Evolutionary conservation across 2,797 vertebrate genomes (phyloP).

Genomic region (Chiloscyllium punctatum): DNA sequence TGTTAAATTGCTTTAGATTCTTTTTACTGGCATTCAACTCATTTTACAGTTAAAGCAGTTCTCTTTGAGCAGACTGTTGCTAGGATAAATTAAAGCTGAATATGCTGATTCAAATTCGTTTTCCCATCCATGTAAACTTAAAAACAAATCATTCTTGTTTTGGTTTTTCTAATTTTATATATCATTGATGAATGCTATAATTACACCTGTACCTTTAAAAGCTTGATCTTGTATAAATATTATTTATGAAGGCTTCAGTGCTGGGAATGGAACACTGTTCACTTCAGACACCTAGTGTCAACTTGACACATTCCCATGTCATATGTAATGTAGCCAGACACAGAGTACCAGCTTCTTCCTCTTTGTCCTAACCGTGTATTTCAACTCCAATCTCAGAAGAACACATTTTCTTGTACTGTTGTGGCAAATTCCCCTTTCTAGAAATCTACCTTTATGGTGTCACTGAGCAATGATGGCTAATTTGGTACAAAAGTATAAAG

Average conservation of each 20-base stretch:
- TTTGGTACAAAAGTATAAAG: neutral
- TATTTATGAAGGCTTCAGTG: neutral
- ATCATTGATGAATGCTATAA: neutral
- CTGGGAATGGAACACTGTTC: neutral
- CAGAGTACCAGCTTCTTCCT: neutral
- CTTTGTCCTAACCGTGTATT: neutral
- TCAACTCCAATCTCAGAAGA: neutral
- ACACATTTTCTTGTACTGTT: neutral
- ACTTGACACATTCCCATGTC: neutral
- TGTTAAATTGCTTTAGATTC: conserved; percentile 46
- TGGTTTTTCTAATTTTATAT: neutral
- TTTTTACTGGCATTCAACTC: conserved; percentile 51
- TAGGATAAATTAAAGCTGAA: conserved; percentile 50
- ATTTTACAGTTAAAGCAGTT: conserved; percentile 48
- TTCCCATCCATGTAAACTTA: neutral
- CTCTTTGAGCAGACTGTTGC: conserved; percentile 55
- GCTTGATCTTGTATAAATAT: neutral
- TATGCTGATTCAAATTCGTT: neutral
- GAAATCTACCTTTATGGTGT: neutral
- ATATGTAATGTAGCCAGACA: neutral
- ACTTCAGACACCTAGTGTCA: neutral
- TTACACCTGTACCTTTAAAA: neutral
- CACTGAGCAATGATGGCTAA: neutral
- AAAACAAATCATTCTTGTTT: neutral
- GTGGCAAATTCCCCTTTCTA: neutral